Evolutionary conservation across 1,140 invertebrate species (phyloP), one percentile per base, ranked within the genome.

Genomic region (Panulirus ornatus): DNA sequence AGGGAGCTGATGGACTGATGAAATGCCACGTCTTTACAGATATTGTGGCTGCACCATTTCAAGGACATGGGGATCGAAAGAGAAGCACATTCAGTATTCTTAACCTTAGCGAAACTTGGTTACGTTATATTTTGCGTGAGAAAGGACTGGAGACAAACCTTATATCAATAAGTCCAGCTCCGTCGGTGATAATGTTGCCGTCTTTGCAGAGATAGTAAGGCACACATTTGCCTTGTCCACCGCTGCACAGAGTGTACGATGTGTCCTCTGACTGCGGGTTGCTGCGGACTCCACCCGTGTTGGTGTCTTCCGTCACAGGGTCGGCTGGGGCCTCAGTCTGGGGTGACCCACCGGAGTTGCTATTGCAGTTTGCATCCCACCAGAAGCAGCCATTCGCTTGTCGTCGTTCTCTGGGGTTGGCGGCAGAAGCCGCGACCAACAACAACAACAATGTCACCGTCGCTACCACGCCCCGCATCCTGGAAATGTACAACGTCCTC

Each of bases 131-230:
- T n/a, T n/a, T n/a, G n/a, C n/a, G n/a, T n/a, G n/a, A n/a, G n/a
- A n/a, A n/a, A n/a, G n/a, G 16, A 47, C 1, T 19, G n/a, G 22
- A 30, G 58, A 44, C 70, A 51, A 76, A 95, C 94, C 96, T 95
- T 47, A 97, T 96, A 93, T 98, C 97, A 89, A 98, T 97, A 40
- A 97, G 94, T 44, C 96, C 96, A 30, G 95, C 93, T 3, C 97
- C 97, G 92, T 97, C 95, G 0, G 95, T 96, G 70, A 96, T 95
- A 36, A 97, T 95, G 0, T 95, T 95, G 0, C 95, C 95, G 81
- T 96, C 95, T 30, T 95, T 94, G 88, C 97, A 97, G 19, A 96
- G 95, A 93, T 96, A 97, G 93, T 97, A 97, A 14, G 94, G 94
- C 8, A 94, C 94, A 91, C 94, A 94, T 47, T 92, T 91, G 70